Conservation (phyloP, 1,140 invertebrate genomes). For the Paralvinella palmiformis region DNA sequence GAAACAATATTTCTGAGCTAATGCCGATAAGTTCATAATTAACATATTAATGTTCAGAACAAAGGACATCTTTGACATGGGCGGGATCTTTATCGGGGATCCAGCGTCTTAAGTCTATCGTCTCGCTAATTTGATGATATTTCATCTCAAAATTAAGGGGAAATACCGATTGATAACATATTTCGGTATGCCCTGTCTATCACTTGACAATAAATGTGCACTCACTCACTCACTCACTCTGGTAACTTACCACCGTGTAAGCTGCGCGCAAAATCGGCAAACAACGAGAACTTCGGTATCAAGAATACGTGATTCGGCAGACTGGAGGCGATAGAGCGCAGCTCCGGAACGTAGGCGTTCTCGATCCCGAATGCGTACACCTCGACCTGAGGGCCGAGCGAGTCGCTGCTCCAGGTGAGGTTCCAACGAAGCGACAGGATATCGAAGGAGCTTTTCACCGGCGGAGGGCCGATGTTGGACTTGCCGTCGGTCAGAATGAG, state of each 20-base stretch:
- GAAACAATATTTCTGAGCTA: no score
- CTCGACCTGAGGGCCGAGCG: conserved; percentile 29
- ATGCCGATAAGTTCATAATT: no score
- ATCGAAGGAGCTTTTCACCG: conserved; percentile 28
- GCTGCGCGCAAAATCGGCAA: conserved; percentile 24
- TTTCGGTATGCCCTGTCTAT: no score
- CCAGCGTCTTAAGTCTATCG: no score
- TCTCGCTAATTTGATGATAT: no score
- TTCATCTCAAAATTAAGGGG: no score
- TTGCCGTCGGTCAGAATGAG: conserved; percentile 30
- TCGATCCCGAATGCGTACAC: conserved; percentile 31
- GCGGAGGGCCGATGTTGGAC: conserved; percentile 30
- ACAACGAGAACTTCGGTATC: conserved; percentile 25
- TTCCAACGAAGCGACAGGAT: conserved; percentile 30
- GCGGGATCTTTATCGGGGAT: no score
- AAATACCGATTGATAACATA: no score
- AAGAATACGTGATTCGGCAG: conserved; percentile 28
- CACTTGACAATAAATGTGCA: no score
- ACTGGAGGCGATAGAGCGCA: conserved; percentile 24
- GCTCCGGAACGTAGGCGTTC: conserved; percentile 26
- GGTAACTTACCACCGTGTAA: conserved; percentile 31
- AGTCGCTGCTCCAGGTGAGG: conserved; percentile 21
- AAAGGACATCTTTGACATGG: no score
- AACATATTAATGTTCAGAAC: no score
- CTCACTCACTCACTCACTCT: no score